Evolutionary conservation across 2,113 vertebrate genomes (phyloP).

Genomic region (Pimephales promelas): DNA sequence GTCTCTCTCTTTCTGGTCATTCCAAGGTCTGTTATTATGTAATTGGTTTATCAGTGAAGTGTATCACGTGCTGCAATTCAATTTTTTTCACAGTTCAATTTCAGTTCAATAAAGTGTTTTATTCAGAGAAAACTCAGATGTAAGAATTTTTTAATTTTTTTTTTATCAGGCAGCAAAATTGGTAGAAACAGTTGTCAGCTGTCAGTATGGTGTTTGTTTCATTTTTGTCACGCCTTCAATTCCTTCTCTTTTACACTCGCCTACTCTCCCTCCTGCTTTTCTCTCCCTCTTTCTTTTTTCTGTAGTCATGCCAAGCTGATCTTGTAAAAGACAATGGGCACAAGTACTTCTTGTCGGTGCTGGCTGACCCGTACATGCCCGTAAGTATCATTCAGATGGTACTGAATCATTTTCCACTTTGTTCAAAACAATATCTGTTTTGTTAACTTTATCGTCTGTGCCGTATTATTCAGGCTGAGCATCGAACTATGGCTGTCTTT

Average conservation of each 20-base stretch:
- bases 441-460: neutral
- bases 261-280: neutral
- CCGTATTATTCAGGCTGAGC: constrained; percentile 84
- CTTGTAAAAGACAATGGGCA: constrained; percentile 98
- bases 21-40: neutral
- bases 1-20: neutral
- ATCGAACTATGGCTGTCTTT: constrained; percentile 97
- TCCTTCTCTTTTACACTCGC: constrained; percentile 1
- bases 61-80: neutral
- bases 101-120: too few relatives aligned
- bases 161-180: neutral
- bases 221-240: neutral
- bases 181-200: constrained; percentile 4
- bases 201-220: neutral
- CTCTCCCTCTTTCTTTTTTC: constrained; percentile 37
- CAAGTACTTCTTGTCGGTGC: constrained; percentile 98
- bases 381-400: constrained; percentile 76
- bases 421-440: constrained; percentile 23
- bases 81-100: too few relatives aligned
- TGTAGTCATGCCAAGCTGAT: constrained; percentile 95
- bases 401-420: neutral
- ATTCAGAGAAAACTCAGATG: neutral
- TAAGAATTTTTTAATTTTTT: too few relatives aligned
- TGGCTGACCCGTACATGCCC: constrained; percentile 97
- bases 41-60: neutral